A percentile compares a stretch with the other conserved stretches of the same genome.
phyloP scores from a whole-genome alignment of 64 coral and sea anemone genomes.

The Stichodactyla helianthus region DNA sequence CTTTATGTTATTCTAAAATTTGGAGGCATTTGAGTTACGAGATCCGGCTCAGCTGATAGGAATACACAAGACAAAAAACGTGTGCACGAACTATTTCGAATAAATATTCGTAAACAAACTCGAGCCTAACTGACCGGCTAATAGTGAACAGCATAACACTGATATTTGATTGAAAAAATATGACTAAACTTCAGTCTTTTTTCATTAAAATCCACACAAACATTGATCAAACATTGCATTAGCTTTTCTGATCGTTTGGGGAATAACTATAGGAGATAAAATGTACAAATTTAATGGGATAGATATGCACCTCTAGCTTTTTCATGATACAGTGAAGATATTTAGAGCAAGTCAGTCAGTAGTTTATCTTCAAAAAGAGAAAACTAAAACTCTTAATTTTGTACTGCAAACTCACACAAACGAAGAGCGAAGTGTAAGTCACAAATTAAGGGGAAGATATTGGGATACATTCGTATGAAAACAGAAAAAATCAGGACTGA shows the following conservation, averaged over 20 bases:
- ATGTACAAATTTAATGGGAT: neutral
- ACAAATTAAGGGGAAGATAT: neutral
- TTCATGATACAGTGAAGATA: neutral
- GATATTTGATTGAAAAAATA: slow-evolving; percentile 15
- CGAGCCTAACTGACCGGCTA: slow-evolving; percentile 1
- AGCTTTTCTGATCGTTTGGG: slow-evolving; percentile 14
- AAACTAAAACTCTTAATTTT: neutral
- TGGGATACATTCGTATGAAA: neutral
- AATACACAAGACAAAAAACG: slow-evolving; percentile 7
- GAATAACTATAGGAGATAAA: neutral
- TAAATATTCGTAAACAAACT: slow-evolving; percentile 74
- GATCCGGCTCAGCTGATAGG: neutral
- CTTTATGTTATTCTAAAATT: neutral
- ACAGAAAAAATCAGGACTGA: neutral
- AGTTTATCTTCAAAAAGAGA: neutral
- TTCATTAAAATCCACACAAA: slow-evolving; percentile 8
- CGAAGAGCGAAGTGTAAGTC: neutral
- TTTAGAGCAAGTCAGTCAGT: neutral
- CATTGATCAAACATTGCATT: neutral
- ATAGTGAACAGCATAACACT: neutral
- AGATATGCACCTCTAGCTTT: neutral
- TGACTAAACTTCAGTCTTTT: neutral
- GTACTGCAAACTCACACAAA: neutral
- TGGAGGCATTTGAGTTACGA: neutral
- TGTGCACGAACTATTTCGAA: slow-evolving; percentile 35